Evolutionary conservation across 2,113 vertebrate species (phyloP).

Genomic region (Paratilapia polleni): DNA sequence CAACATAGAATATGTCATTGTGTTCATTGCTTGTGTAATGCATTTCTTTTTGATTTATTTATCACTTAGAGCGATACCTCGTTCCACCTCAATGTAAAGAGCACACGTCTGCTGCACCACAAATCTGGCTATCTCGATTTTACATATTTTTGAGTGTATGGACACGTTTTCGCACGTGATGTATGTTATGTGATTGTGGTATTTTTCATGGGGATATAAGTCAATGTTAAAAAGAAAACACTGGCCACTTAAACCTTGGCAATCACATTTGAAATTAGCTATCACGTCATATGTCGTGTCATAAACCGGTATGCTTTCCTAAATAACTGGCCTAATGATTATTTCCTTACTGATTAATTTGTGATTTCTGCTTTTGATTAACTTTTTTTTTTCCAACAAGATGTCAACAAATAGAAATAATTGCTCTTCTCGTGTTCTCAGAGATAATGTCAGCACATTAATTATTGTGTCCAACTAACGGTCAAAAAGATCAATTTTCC

Average conservation of each 20-base stretch:
- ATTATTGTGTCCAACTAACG: background rate
- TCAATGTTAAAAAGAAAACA: background rate
- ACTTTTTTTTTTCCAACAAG: background rate
- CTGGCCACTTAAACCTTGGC: background rate
- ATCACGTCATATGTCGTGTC: background rate
- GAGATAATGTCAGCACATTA: background rate
- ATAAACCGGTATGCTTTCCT: background rate
- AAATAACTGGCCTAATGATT: background rate
- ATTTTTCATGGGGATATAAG: background rate
- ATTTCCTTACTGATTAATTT: background rate
- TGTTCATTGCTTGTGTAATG: conserved; percentile 67
- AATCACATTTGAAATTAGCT: background rate
- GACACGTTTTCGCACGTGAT: conserved; percentile 10
- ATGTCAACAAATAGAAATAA: background rate
- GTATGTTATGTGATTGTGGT: background rate
- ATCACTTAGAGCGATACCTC: conserved; percentile 39
- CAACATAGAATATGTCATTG: conserved; percentile 51
- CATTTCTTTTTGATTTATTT: conserved; percentile 57
- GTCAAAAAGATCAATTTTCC: background rate
- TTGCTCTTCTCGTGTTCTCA: background rate
- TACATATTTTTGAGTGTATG: conserved; percentile 8
- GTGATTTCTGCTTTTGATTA: background rate
- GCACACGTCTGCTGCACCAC: background rate
- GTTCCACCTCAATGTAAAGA: conserved; percentile 43
- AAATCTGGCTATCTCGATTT: conserved; percentile 26